phyloP scores from a whole-genome alignment of 2,888 invertebrate genomes.

The Zaprionus bogoriensis region DNA sequence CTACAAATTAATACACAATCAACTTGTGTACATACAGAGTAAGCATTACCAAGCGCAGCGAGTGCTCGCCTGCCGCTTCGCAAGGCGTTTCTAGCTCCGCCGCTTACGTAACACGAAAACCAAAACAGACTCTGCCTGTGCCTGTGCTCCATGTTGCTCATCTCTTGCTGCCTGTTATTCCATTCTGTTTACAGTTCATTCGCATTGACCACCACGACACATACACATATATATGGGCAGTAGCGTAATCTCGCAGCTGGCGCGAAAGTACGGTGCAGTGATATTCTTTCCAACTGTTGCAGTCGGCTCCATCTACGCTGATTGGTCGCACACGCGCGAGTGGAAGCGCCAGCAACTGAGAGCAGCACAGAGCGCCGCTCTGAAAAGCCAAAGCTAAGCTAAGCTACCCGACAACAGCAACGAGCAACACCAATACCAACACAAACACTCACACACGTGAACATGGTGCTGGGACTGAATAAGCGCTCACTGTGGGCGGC shows the following conservation, averaged over 20 bases:
- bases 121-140: constrained; percentile 5
- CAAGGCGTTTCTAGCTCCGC: not conserved
- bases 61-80: not conserved
- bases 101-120: constrained; percentile 57
- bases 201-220: constrained; percentile 35
- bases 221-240: constrained; percentile 72
- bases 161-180: constrained; percentile 21
- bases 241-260: constrained; percentile 82
- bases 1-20: constrained; percentile 4
- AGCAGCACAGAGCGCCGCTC: constrained; percentile 51
- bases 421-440: constrained; percentile 78
- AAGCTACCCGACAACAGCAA: too few relatives aligned
- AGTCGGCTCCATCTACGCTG: constrained; percentile 86
- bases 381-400: constrained; percentile 47
- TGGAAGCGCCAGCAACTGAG: constrained; percentile 86
- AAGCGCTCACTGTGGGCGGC: constrained; percentile 84
- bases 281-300: constrained; percentile 87
- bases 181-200: constrained; percentile 53
- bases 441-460: constrained; percentile 1
- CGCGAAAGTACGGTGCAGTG: constrained; percentile 86
- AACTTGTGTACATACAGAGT: constrained; percentile 17
- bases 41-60: constrained; percentile 14
- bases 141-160: constrained; percentile 18
- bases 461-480: constrained; percentile 85
- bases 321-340: constrained; percentile 88